phyloP scores from a whole-genome alignment of 2,797 vertebrate species.

The Tokudaia muenninki region DNA sequence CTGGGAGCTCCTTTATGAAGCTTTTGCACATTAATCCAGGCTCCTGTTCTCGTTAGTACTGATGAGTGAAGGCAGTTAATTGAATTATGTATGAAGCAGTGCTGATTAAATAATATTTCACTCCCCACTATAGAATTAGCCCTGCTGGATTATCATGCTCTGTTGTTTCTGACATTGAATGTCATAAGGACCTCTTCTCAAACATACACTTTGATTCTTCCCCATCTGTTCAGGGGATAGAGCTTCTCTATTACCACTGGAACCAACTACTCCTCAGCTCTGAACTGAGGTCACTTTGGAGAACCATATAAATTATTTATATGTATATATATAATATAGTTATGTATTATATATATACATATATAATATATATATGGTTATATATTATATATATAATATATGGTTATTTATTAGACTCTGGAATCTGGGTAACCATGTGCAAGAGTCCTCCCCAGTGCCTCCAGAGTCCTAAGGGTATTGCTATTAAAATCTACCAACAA shows the following conservation, averaged over 20 bases:
- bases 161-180: slow-evolving; percentile 85
- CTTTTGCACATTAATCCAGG: slow-evolving; percentile 87
- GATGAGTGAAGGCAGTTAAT: slow-evolving; percentile 90
- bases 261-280: slow-evolving; percentile 60
- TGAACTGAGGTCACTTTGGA: slow-evolving; percentile 70
- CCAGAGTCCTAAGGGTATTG: slow-evolving; percentile 11
- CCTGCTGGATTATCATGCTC: slow-evolving; percentile 86
- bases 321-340: too few species aligned
- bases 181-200: slow-evolving; percentile 85
- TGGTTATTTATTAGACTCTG: slow-evolving; percentile 32
- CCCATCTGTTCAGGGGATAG: slow-evolving; percentile 81
- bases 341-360: too few species aligned
- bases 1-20: slow-evolving; percentile 87
- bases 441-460: slow-evolving; percentile 1
- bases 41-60: slow-evolving; percentile 88
- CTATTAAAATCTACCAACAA: slow-evolving; percentile 51
- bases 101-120: slow-evolving; percentile 91
- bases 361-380: too few species aligned
- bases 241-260: slow-evolving; percentile 46
- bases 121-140: slow-evolving; percentile 87
- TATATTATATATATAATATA: neutral
- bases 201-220: slow-evolving; percentile 71
- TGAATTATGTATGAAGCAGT: slow-evolving; percentile 91
- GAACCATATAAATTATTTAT: neutral
- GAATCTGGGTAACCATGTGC: neutral